Base-by-base conservation (phyloP, 2,888 invertebrate genomes). In the Sepiola atlantica region DNA sequence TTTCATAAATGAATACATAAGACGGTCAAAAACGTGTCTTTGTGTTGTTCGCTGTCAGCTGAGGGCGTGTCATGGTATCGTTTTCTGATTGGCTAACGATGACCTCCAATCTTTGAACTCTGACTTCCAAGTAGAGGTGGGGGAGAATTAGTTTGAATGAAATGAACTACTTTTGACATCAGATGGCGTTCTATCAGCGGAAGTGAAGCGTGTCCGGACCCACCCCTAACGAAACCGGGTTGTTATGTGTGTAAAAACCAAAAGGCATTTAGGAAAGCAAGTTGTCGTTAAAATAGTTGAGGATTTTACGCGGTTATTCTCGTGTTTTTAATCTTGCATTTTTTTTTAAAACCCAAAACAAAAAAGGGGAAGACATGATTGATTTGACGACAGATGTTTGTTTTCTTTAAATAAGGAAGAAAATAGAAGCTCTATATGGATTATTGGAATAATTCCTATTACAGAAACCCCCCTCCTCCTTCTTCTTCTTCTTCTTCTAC, bases 191-290 rank as follows among this genome's bases (percentile, higher is more conserved):
- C n/a, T 77, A n/a, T n/a, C 32, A 21, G 77, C 77, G 77, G 77
- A 77, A 77, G 77, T 77, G 77, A 77, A 14, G 77, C 77, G 77
- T 77, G n/a, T 77, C 77, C 77, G 77, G 77, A n/a, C n/a, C 77
- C 77, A n/a, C 77, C n/a, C n/a, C 77, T 16, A 77, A 77, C 77
- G 14, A 77, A 77, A 77, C 77, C n/a, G 77, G 77, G n/a, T 77
- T 77, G 77, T 77, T 77, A 14, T 77, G 77, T n/a, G 32, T 77
- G 10, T n/a, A 18, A 45, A 45, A 45, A 45, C 45, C 45, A 4
- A 12, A n/a, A 2, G 12, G 28, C n/a, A 16, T 77, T 28, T 77
- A 21, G 12, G 16, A n/a, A 77, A 14, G 77, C 77, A 77, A 77
- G 16, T 77, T 77, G n/a, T 77, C 77, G 16, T n/a, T 77, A 77